These are phyloP conservation scores for Sebastes minor DNA, from an alignment of 2,797 vertebrate species.

Conservation along the genomic window DNA sequence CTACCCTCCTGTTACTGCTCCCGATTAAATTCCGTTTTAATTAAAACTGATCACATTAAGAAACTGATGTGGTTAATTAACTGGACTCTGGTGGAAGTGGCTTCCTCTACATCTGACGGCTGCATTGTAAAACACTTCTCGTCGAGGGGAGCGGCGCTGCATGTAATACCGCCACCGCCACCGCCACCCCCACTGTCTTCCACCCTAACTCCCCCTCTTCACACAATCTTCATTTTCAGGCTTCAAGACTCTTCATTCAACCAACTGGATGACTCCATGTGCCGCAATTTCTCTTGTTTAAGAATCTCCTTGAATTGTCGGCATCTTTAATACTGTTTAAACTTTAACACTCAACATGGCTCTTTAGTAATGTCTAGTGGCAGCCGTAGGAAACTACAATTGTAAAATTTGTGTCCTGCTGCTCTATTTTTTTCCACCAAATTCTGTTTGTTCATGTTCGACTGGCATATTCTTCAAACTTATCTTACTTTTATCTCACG, in stretches of 20 bases:
- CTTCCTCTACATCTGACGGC: slow-evolving; percentile 88
- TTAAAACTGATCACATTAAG: slow-evolving; percentile 99
- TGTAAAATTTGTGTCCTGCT: background rate
- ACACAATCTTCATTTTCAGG: slow-evolving; percentile 1
- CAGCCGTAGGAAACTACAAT: background rate
- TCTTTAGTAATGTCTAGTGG: slow-evolving; percentile 28
- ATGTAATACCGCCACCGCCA: slow-evolving; percentile 44
- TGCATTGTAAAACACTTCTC: slow-evolving; percentile 86
- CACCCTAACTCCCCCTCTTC: background rate
- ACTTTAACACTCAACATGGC: background rate
- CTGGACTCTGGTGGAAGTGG: slow-evolving; percentile 91
- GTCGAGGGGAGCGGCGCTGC: slow-evolving; percentile 64
- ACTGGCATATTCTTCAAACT: background rate
- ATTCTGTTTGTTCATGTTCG: background rate
- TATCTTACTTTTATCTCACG: background rate
- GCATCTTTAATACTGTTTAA: background rate
- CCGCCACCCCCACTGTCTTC: background rate
- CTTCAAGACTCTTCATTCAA: slow-evolving; percentile 5
- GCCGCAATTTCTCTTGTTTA: background rate
- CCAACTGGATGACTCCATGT: background rate
- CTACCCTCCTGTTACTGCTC: slow-evolving; percentile 77
- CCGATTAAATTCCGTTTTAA: slow-evolving; percentile 99
- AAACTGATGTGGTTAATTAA: slow-evolving; percentile 99
- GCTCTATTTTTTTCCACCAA: background rate
- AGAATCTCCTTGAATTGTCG: background rate